Evolutionary conservation across 2,113 vertebrate genomes (phyloP), one percentile per base, ranked within the genome.

Genomic region (Turnix velox): DNA sequence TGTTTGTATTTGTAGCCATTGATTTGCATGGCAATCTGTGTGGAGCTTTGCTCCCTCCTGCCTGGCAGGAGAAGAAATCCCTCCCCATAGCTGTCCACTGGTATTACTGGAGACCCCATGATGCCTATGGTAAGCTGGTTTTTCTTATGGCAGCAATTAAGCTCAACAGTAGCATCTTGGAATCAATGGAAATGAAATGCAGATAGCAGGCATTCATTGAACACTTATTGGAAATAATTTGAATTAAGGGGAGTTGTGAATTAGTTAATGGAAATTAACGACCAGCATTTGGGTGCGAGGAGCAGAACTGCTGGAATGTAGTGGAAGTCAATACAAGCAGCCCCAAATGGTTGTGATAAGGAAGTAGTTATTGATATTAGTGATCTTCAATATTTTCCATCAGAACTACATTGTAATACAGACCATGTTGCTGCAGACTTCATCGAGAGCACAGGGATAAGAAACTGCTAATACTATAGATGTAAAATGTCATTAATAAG

Each of bases 241-340:
- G 76, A 77, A 84, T 92, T 27, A 10, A 9, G 42, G 55, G 20
- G 63, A 58, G 79, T 57, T 74, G 55, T 69, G 85, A 57, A 61
- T 94, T 96, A 69, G 74, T 92, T 96, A 94, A 94, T 94, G 93
- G 94, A 51, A 95, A 95, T 95, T 96, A 95, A 96, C 0, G 48
- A 92, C 84, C 66, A 28, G 1, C 2, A 4, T 65, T 90, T 72
- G 77, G 75, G 87, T 67, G 25, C 14, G 9, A 86, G 86, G 9
- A 86, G 86, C 86, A 51, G 72, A 85, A 96, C 93, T 95, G 83
- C 91, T 92, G 94, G 93, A 96, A 95, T 94, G 80, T n/a, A 18
- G 54, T 0, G 1, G 4, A 90, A 88, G 92, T 97, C 96, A 96
- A 95, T 97, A 95, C 35, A 25, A 65, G 86, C 84, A 58, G 88